A percentile compares a stretch with the other conserved stretches of the same genome.
Conservation (phyloP, 2,888 invertebrate genomes). For the Rhingia campestris region DNA sequence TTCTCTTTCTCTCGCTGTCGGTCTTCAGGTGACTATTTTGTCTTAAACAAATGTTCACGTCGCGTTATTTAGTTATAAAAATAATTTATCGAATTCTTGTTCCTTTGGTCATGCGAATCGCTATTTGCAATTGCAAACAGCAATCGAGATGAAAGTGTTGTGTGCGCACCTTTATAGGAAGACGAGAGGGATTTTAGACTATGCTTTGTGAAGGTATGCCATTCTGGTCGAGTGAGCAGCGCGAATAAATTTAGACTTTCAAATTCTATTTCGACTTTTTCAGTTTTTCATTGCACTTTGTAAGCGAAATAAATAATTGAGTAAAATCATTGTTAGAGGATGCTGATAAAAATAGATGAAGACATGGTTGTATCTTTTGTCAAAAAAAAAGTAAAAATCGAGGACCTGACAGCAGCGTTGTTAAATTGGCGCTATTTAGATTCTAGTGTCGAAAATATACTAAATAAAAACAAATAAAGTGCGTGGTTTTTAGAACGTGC, state of each 20-base stretch:
- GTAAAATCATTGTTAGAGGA: constrained; percentile 32
- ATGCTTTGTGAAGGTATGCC: constrained; percentile 10
- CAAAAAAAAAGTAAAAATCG: too few species aligned
- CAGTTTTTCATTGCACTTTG: constrained; percentile 1
- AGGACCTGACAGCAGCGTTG: too few species aligned
- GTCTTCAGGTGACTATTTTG: constrained; percentile 40
- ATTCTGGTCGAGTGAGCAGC: constrained; percentile 50
- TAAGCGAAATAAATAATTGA: neutral
- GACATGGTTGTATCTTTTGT: too few species aligned
- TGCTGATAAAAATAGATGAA: constrained; percentile 8
- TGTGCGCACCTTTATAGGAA: neutral
- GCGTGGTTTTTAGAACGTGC: too few species aligned
- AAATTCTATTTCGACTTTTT: constrained; percentile 12
- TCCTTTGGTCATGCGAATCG: constrained; percentile 59
- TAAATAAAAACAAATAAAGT: too few species aligned
- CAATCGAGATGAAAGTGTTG: constrained; percentile 37
- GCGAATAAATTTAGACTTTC: constrained; percentile 50
- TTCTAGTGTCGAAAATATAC: too few species aligned
- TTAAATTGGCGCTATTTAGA: too few species aligned
- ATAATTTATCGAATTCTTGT: constrained; percentile 66
- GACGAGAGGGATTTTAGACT: neutral
- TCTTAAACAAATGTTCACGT: constrained; percentile 62
- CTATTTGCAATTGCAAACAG: constrained; percentile 59
- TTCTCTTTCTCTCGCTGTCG: neutral
- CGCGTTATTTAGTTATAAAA: constrained; percentile 58